Conservation (phyloP, 1,140 invertebrate species). For the Paracyclopina nana region DNA sequence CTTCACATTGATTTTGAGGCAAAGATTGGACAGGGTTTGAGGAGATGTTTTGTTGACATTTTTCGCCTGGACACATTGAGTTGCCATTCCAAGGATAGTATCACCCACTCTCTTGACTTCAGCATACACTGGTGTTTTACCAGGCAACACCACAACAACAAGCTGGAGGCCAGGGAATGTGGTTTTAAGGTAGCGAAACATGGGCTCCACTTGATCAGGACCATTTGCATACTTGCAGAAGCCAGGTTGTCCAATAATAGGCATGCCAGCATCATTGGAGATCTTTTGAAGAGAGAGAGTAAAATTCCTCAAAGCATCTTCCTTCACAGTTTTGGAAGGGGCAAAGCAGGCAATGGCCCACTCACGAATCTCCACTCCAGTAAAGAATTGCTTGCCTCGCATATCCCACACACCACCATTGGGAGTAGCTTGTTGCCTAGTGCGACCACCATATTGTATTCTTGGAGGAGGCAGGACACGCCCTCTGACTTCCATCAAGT, state of each 20-base stretch:
- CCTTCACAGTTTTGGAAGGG: conserved; percentile 85
- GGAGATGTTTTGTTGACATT: conserved; percentile 99
- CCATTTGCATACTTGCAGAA: conserved; percentile 99
- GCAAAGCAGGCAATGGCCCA: conserved; percentile 99
- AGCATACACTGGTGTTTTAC: conserved; percentile 98
- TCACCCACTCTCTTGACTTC: conserved; percentile 99
- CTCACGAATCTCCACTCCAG: conserved; percentile 92
- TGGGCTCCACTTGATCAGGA: conserved; percentile 97
- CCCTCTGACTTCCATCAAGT: conserved; percentile 97
- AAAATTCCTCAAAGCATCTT: conserved; percentile 85
- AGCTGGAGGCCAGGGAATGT: conserved; percentile 88
- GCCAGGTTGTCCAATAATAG: conserved; percentile 88
- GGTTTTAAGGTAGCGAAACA: conserved; percentile 96
- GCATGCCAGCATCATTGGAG: conserved; percentile 98
- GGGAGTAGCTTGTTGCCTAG: conserved; percentile 82
- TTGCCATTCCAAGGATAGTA: conserved; percentile 96
- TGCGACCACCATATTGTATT: conserved; percentile 91
- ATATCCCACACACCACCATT: conserved; percentile 99
- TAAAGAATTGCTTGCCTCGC: conserved; percentile 99
- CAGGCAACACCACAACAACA: conserved; percentile 92
- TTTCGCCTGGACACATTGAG: conserved; percentile 98
- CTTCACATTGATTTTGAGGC: conserved; percentile 99
- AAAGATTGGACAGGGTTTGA: conserved; percentile 96
- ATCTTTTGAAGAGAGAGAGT: conserved; percentile 96
- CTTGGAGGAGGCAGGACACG: conserved; percentile 91